Evolutionary conservation across 2,113 vertebrate genomes (phyloP).

Genomic region (Ornithorhynchus anatinus): DNA sequence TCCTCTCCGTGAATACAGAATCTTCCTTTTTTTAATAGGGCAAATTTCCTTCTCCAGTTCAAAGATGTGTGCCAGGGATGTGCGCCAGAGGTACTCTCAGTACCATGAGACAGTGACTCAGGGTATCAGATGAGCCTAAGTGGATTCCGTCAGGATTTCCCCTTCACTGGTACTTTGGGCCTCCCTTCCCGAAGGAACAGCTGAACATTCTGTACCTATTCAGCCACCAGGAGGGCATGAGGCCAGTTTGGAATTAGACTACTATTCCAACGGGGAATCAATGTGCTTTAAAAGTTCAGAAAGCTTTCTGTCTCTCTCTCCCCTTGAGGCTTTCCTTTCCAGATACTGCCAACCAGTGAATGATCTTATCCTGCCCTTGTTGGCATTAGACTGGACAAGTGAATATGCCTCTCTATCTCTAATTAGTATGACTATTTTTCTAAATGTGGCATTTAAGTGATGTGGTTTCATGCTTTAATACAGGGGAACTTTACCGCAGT

Average conservation of each 20-base stretch:
- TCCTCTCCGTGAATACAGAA: not conserved
- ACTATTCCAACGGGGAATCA: slow-evolving; percentile 7
- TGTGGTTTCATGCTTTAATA: not conserved
- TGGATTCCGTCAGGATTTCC: not conserved
- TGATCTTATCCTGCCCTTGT: not conserved
- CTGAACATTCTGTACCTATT: not conserved
- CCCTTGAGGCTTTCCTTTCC: not conserved
- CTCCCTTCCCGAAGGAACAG: not conserved
- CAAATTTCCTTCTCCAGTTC: not conserved
- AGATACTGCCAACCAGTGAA: not conserved
- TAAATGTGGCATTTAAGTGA: slow-evolving; percentile 19
- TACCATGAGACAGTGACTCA: slow-evolving; percentile 4
- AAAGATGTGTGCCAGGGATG: not conserved
- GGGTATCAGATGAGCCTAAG: slow-evolving; percentile 3
- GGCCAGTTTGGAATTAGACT: not conserved
- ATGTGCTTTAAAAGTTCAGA: not conserved
- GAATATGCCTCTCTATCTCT: not conserved
- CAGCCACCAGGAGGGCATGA: not conserved
- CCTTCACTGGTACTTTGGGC: not conserved
- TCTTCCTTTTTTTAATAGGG: not conserved
- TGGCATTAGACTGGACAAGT: not conserved
- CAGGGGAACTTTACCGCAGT: slow-evolving; percentile 30
- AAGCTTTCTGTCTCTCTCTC: not conserved
- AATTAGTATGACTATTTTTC: slow-evolving; percentile 7
- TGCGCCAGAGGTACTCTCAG: not conserved